Evolutionary conservation across 2,888 invertebrate species (phyloP).

Genomic region (Polydrusus pterygomalis): DNA sequence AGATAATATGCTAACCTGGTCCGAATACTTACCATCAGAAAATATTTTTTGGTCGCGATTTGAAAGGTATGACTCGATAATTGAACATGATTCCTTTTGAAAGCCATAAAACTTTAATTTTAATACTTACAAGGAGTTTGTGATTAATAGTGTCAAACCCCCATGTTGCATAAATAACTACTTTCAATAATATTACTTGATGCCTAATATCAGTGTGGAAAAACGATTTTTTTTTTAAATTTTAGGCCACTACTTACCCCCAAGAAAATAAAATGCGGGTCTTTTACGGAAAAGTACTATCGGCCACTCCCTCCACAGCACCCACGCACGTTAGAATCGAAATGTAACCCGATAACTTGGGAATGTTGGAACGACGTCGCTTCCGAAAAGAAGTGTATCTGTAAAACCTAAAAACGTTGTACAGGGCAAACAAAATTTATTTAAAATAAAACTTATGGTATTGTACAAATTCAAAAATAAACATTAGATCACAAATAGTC

Average conservation of each 20-base stretch:
- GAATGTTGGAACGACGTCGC: slow-evolving; percentile 50
- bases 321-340: slow-evolving; percentile 49
- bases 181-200: too few species aligned
- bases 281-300: slow-evolving; percentile 43
- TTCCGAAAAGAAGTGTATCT: slow-evolving; percentile 20
- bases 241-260: slow-evolving; percentile 53
- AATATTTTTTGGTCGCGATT: too few species aligned
- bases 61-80: too few species aligned
- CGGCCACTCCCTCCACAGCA: slow-evolving; percentile 49
- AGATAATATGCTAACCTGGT: too few species aligned
- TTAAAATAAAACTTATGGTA: slow-evolving; percentile 17
- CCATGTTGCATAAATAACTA: too few species aligned
- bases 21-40: too few species aligned
- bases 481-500: slow-evolving; percentile 19
- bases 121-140: too few species aligned
- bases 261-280: slow-evolving; percentile 51
- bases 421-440: slow-evolving; percentile 25
- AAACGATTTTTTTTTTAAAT: neutral
- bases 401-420: slow-evolving; percentile 10
- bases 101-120: too few species aligned
- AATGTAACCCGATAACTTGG: slow-evolving; percentile 62
- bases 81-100: too few species aligned
- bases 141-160: too few species aligned
- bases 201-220: too few species aligned
- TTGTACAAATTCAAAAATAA: slow-evolving; percentile 30